Percentiles rank a stretch among this genome's conserved stretches.
Conservation (phyloP, 2,797 vertebrate species). For the Labeo calbasu region DNA sequence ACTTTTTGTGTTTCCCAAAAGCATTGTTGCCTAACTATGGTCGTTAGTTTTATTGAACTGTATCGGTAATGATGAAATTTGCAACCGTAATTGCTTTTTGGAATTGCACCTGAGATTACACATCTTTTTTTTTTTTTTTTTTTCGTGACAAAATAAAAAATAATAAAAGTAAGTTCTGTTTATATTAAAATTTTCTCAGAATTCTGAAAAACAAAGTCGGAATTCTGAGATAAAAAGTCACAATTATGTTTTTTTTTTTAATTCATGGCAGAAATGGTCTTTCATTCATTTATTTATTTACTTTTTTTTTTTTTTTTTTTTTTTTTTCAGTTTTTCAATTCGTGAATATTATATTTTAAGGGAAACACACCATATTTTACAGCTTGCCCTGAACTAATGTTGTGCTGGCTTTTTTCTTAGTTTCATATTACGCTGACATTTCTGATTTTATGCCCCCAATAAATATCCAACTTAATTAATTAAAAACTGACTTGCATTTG, state of each 20-base stretch:
- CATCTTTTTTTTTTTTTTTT: no score
- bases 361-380: not conserved
- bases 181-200: not conserved
- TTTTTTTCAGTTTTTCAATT: no score
- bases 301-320: no score
- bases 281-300: no score
- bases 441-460: not conserved
- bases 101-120: no score
- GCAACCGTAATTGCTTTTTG: no score
- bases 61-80: no score
- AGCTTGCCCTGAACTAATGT: not conserved
- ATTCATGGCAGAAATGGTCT: no score
- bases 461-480: not conserved
- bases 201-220: not conserved
- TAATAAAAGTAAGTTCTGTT: not conserved
- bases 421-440: not conserved
- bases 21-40: no score
- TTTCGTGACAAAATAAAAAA: no score
- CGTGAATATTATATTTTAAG: not conserved
- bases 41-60: no score
- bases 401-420: not conserved
- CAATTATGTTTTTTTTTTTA: not conserved
- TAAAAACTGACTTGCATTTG: not conserved
- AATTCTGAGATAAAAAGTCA: not conserved
- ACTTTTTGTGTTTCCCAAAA: not conserved